Percentiles rank a stretch among this genome's conserved stretches.
These are phyloP conservation scores for Dromococcyx pavoninus DNA, from an alignment of 2,797 vertebrate species.

Conservation along the genomic window DNA sequence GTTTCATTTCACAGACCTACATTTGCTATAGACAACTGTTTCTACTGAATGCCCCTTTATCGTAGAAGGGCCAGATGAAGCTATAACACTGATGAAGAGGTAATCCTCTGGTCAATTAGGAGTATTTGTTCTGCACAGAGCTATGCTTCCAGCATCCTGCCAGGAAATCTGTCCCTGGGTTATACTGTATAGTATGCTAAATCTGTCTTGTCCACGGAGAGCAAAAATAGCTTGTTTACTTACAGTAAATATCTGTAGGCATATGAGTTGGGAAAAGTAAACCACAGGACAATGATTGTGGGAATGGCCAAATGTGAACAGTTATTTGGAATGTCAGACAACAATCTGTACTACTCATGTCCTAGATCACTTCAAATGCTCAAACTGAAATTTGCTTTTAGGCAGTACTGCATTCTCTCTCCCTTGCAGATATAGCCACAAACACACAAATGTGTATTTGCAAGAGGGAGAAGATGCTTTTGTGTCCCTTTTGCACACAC, in stretches of 20 bases:
- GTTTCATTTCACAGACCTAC: neutral
- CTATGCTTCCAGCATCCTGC: neutral
- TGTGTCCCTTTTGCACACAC: neutral
- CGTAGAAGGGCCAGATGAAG: neutral
- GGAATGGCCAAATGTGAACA: neutral
- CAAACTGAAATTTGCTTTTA: neutral
- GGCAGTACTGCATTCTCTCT: neutral
- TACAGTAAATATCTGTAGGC: slow-evolving; percentile 17
- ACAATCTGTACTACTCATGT: neutral
- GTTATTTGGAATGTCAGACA: neutral
- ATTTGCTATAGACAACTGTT: neutral
- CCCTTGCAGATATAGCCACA: neutral
- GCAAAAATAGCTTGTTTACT: slow-evolving; percentile 8
- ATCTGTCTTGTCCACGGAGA: neutral
- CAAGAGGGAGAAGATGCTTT: neutral
- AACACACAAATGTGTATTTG: neutral
- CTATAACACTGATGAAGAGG: neutral
- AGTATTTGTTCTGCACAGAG: neutral
- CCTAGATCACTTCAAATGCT: neutral
- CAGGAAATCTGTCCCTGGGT: neutral
- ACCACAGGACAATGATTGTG: neutral
- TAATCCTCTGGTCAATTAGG: neutral
- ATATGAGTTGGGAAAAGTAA: slow-evolving; percentile 24
- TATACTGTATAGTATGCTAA: neutral
- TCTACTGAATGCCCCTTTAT: neutral